These are phyloP conservation scores for Cloeon dipterum DNA, from an alignment of 2,888 invertebrate species.

Conservation along the genomic window DNA sequence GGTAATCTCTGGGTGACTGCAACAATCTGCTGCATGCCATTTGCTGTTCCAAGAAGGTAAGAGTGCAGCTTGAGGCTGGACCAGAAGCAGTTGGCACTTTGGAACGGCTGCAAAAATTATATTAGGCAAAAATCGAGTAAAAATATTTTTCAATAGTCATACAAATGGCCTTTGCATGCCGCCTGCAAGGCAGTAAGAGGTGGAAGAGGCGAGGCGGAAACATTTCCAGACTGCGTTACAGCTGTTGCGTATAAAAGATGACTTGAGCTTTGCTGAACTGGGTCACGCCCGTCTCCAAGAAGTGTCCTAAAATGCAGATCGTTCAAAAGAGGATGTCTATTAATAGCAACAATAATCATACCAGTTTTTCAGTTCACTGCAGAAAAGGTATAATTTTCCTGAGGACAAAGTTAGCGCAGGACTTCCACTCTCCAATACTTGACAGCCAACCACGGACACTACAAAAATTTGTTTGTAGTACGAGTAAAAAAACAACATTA, in stretches of 20 bases:
- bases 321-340: too few species aligned
- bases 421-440: conserved; percentile 41
- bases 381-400: conserved; percentile 67
- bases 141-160: background rate
- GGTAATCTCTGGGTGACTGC: conserved; percentile 45
- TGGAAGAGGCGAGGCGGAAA: conserved; percentile 8
- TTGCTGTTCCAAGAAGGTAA: conserved; percentile 47
- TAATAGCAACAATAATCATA: conserved; percentile 17
- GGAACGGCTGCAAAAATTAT: too few species aligned
- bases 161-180: background rate
- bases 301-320: conserved; percentile 20
- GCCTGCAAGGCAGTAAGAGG: background rate
- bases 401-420: conserved; percentile 68
- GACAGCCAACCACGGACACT: conserved; percentile 32
- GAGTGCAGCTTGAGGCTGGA: conserved; percentile 2
- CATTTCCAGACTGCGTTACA: conserved; percentile 14
- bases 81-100: conserved; percentile 1
- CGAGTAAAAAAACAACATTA: too few species aligned
- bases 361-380: conserved; percentile 52
- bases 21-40: conserved; percentile 43
- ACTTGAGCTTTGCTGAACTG: conserved; percentile 21
- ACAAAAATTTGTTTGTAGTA: too few species aligned
- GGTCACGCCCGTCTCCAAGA: conserved; percentile 22
- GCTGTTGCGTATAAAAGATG: conserved; percentile 13
- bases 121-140: background rate